These are phyloP conservation scores for Eristalinus aeneus DNA, from an alignment of 2,888 invertebrate species.

Conservation along the genomic window DNA sequence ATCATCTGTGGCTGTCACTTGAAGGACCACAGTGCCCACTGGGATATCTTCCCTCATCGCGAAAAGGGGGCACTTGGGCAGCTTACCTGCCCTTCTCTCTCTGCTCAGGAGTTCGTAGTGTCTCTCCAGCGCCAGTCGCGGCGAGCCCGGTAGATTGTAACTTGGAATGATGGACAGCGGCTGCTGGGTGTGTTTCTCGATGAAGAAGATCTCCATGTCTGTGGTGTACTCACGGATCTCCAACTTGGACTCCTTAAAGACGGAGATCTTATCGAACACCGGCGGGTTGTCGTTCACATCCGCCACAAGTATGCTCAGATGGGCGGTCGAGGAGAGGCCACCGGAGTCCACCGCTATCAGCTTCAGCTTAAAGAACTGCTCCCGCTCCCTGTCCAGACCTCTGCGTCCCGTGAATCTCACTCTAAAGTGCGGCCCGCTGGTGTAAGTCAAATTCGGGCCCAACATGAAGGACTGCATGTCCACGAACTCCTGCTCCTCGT, in stretches of 20 bases:
- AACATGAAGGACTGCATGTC: constrained; percentile 78
- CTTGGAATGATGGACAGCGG: constrained; percentile 71
- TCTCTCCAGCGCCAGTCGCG: constrained; percentile 72
- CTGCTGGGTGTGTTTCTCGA: constrained; percentile 75
- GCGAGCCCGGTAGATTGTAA: constrained; percentile 78
- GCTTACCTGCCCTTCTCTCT: constrained; percentile 76
- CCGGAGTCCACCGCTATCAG: constrained; percentile 89
- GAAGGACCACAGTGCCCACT: constrained; percentile 86
- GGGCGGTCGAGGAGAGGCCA: constrained; percentile 88
- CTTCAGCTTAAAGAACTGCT: constrained; percentile 85
- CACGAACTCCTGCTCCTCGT: constrained; percentile 78
- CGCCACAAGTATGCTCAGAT: constrained; percentile 85
- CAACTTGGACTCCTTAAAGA: constrained; percentile 86
- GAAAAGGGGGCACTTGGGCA: constrained; percentile 83
- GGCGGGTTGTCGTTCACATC: constrained; percentile 93
- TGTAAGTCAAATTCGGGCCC: constrained; percentile 76
- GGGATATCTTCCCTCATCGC: constrained; percentile 87
- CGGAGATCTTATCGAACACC: constrained; percentile 86
- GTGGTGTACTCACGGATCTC: constrained; percentile 85
- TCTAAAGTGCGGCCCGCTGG: constrained; percentile 77
- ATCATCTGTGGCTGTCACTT: constrained; percentile 87
- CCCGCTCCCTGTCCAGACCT: constrained; percentile 88
- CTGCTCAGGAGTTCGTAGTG: constrained; percentile 50
- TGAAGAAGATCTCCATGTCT: constrained; percentile 81
- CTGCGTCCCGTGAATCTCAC: constrained; percentile 77